Conservation (phyloP, 2,888 invertebrate genomes). For the Desoria tigrina region DNA sequence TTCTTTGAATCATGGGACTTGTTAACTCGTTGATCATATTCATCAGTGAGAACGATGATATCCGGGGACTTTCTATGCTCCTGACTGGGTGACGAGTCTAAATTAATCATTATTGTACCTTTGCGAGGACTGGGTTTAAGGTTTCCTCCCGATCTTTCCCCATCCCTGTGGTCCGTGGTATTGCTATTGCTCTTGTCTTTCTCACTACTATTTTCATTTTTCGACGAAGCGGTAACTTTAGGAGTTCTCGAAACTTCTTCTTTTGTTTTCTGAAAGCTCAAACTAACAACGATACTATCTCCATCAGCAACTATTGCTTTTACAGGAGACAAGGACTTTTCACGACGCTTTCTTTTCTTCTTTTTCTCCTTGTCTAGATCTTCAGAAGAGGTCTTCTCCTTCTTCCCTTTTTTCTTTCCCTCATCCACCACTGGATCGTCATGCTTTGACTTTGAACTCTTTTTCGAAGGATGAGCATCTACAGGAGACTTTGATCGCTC, state of each 20-base stretch:
- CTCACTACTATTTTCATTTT: constrained; percentile 5
- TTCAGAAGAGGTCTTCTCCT: constrained; percentile 32
- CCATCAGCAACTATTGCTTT: constrained; percentile 92
- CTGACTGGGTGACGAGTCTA: constrained; percentile 14
- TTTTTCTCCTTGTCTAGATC: constrained; percentile 52
- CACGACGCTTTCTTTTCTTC: constrained; percentile 52
- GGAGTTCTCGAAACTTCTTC: constrained; percentile 25
- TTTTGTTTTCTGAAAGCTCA: constrained; percentile 74
- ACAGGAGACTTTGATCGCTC: constrained; percentile 54
- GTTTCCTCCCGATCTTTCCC: not conserved
- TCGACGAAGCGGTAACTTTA: not conserved
- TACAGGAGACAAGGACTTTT: constrained; percentile 66
- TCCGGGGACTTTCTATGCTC: constrained; percentile 21
- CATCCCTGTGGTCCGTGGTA: constrained; percentile 27
- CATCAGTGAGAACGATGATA: not conserved
- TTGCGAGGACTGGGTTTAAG: constrained; percentile 11
- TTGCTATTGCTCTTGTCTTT: constrained; percentile 16
- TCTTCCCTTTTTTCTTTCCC: constrained; percentile 31
- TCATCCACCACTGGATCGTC: constrained; percentile 10
- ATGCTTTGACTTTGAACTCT: not conserved
- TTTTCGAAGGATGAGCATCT: not conserved
- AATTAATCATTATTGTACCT: constrained; percentile 9
- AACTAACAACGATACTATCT: constrained; percentile 88
- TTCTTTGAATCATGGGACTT: constrained; percentile 11
- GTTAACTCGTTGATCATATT: not conserved